Conservation (phyloP, 2,888 invertebrate genomes). For the Drosophila borborema region DNA sequence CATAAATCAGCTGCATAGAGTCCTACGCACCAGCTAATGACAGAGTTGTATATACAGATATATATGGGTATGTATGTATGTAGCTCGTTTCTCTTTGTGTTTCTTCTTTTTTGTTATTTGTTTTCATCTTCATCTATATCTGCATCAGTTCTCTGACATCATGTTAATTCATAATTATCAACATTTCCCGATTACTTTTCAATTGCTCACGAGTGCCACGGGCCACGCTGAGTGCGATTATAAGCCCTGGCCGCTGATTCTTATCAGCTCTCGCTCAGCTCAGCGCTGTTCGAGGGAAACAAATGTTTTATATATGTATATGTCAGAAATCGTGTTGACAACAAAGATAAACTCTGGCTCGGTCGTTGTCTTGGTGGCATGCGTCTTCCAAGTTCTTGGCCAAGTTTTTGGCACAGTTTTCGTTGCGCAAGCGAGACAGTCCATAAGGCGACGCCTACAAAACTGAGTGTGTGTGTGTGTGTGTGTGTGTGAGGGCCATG, state of each 20-base stretch:
- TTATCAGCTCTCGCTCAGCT: not conserved
- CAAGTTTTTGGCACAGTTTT: slow-evolving; percentile 75
- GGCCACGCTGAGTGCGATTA: slow-evolving; percentile 20
- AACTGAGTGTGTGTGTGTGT: slow-evolving; percentile 25
- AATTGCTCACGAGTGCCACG: slow-evolving; percentile 52
- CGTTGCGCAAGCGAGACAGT: slow-evolving; percentile 31
- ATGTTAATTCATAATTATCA: slow-evolving; percentile 45
- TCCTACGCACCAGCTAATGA: slow-evolving; percentile 58
- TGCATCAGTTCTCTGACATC: slow-evolving; percentile 39
- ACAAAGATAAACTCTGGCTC: slow-evolving; percentile 25
- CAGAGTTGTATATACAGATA: slow-evolving; percentile 49
- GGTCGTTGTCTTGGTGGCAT: not conserved
- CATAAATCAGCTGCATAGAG: slow-evolving; percentile 68
- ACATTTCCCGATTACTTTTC: slow-evolving; percentile 45
- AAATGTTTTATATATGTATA: not conserved
- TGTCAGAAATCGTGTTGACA: not conserved
- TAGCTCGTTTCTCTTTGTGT: slow-evolving; percentile 7
- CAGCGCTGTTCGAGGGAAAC: not conserved
- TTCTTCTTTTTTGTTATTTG: not conserved
- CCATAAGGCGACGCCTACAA: slow-evolving; percentile 61
- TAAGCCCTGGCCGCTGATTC: slow-evolving; percentile 2
- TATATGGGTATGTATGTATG: slow-evolving; percentile 24
- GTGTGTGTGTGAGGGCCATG: slow-evolving; percentile 29
- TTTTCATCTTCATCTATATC: not conserved
- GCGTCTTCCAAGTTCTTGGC: slow-evolving; percentile 45